A percentile compares a stretch with the other conserved stretches of the same genome.
phyloP scores from a whole-genome alignment of 2,113 vertebrate genomes.

The Xiphophorus maculatus region DNA sequence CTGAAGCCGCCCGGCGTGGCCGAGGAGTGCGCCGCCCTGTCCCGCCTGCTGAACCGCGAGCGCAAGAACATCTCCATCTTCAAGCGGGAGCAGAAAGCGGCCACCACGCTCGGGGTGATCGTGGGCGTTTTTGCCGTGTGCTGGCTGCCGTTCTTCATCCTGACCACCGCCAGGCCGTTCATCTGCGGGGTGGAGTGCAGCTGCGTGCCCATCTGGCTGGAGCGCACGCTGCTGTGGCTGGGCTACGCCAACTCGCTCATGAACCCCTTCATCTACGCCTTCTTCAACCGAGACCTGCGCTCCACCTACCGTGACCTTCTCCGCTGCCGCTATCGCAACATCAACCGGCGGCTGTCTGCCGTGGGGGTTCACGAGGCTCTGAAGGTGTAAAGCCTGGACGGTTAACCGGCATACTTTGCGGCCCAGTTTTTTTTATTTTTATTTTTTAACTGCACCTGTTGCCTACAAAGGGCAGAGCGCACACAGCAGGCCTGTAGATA shows the following conservation, averaged over 20 bases:
- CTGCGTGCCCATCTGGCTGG: slow-evolving; percentile 85
- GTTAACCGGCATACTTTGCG: not conserved
- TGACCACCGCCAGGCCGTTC: slow-evolving; percentile 83
- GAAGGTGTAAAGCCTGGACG: slow-evolving; percentile 57
- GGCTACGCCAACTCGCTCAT: slow-evolving; percentile 85
- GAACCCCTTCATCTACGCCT: slow-evolving; percentile 86
- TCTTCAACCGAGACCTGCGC: slow-evolving; percentile 84
- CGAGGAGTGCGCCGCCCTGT: slow-evolving; percentile 79
- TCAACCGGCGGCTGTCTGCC: slow-evolving; percentile 83
- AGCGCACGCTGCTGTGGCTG: slow-evolving; percentile 82
- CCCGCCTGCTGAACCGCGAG: slow-evolving; percentile 78
- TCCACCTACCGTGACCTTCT: slow-evolving; percentile 83
- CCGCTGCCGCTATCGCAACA: slow-evolving; percentile 84
- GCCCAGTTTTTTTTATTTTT: not conserved
- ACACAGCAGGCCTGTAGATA: slow-evolving; percentile 56
- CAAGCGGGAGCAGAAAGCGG: slow-evolving; percentile 84
- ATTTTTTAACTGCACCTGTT: slow-evolving; percentile 43
- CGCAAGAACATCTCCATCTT: slow-evolving; percentile 85
- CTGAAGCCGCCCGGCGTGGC: slow-evolving; percentile 78
- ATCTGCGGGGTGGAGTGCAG: slow-evolving; percentile 83
- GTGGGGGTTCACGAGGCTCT: slow-evolving; percentile 84
- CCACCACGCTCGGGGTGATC: slow-evolving; percentile 83
- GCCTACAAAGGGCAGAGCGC: slow-evolving; percentile 32
- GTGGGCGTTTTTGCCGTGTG: slow-evolving; percentile 82
- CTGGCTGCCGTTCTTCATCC: slow-evolving; percentile 84